Percentiles rank a stretch among this genome's conserved stretches.
phyloP scores from a whole-genome alignment of 2,797 vertebrate genomes.

The Betta splendens region DNA sequence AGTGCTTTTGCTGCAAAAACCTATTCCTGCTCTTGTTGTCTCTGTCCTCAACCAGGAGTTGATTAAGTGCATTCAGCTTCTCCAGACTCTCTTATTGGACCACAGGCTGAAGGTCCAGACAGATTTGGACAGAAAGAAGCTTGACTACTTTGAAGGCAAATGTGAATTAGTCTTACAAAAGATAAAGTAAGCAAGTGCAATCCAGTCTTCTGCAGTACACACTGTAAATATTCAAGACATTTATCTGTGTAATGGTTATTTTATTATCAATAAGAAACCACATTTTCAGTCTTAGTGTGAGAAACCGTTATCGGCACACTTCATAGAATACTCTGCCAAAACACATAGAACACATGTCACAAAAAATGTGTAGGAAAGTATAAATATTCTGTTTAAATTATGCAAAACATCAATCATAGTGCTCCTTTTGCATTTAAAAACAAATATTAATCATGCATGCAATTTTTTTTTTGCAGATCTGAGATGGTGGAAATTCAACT shows the following conservation, averaged over 20 bases:
- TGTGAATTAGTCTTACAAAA: constrained; percentile 87
- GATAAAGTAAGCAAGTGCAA: constrained; percentile 77
- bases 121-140: constrained; percentile 83
- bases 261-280: background rate
- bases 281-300: background rate
- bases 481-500: constrained; percentile 86
- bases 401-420: background rate
- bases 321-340: no score
- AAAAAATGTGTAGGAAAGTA: no score
- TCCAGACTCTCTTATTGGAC: constrained; percentile 84
- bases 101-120: constrained; percentile 84
- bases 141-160: constrained; percentile 88
- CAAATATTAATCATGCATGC: background rate
- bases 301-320: no score
- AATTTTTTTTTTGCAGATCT: constrained; percentile 68
- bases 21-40: background rate
- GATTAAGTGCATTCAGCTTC: constrained; percentile 81
- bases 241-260: background rate
- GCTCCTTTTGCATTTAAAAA: background rate
- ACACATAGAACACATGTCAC: no score
- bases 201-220: background rate
- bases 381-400: background rate
- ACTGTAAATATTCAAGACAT: background rate
- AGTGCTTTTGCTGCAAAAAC: background rate
- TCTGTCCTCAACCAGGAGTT: constrained; percentile 75